Percentiles rank a stretch among this genome's conserved stretches.
phyloP scores from a whole-genome alignment of 1,140 invertebrate genomes.

The Anastrepha ludens region DNA sequence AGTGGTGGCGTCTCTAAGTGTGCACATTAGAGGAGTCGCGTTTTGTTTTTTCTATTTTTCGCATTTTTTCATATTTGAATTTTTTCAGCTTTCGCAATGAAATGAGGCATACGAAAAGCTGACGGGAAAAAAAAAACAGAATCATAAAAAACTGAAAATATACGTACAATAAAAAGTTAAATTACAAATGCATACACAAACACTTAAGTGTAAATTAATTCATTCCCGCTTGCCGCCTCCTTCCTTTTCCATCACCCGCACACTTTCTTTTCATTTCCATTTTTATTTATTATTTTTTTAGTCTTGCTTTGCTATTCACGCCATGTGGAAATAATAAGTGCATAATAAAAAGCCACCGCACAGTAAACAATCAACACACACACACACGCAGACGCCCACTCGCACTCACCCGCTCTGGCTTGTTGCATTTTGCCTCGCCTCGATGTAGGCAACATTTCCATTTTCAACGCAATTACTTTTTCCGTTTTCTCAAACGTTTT shows the following conservation, averaged over 20 bases:
- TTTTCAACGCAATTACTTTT: conserved; percentile 43
- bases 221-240: not conserved
- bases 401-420: too few species aligned
- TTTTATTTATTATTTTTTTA: not conserved
- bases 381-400: not conserved
- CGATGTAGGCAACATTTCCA: conserved; percentile 3
- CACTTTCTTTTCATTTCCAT: not conserved
- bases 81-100: not conserved
- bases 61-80: not conserved
- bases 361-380: not conserved
- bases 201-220: not conserved
- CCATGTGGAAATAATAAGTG: conserved; percentile 22
- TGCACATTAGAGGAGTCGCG: not conserved
- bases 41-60: not conserved
- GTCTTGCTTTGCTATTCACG: conserved; percentile 13
- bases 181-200: not conserved
- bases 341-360: not conserved
- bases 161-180: not conserved
- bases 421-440: not conserved
- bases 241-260: not conserved
- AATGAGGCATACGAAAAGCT: too few species aligned
- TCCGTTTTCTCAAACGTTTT: conserved; percentile 29
- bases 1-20: not conserved
- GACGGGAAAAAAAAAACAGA: not conserved
- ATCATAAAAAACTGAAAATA: not conserved